Conservation (phyloP, 1,140 invertebrate genomes). For the Sminthurides bifidus region DNA sequence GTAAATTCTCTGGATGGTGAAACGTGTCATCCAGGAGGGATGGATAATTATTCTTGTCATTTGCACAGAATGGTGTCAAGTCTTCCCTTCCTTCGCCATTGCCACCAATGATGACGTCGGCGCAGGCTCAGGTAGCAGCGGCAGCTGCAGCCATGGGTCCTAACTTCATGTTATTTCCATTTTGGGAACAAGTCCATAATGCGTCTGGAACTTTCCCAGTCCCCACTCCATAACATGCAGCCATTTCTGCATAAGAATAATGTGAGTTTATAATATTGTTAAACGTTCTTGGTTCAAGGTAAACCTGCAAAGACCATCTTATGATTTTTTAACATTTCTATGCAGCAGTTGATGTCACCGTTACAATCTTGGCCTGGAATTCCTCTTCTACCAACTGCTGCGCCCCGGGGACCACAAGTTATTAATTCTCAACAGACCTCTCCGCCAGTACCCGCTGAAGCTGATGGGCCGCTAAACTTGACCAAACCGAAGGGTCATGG, state of each 20-base stretch:
- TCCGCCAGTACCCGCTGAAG: slow-evolving; percentile 43
- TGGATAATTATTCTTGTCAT: neutral
- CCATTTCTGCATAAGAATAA: slow-evolving; percentile 33
- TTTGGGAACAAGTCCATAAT: slow-evolving; percentile 42
- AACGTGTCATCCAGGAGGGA: too few species aligned
- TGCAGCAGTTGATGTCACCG: slow-evolving; percentile 22
- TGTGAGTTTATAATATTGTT: slow-evolving; percentile 30
- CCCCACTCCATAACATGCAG: slow-evolving; percentile 37
- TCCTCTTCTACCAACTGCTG: slow-evolving; percentile 26
- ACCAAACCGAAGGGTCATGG: slow-evolving; percentile 63
- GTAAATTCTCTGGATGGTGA: neutral
- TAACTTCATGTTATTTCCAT: slow-evolving; percentile 48
- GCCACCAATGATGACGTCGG: slow-evolving; percentile 33
- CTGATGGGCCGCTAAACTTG: slow-evolving; percentile 74
- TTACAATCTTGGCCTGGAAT: slow-evolving; percentile 24
- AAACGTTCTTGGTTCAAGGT: slow-evolving; percentile 18
- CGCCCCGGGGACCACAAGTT: slow-evolving; percentile 40
- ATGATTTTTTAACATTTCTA: slow-evolving; percentile 1
- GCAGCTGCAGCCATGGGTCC: slow-evolving; percentile 38
- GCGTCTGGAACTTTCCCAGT: slow-evolving; percentile 36
- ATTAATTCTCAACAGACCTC: slow-evolving; percentile 35
- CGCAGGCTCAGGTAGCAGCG: slow-evolving; percentile 44
- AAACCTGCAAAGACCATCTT: neutral
- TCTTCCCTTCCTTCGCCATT: slow-evolving; percentile 32
- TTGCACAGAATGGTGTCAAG: slow-evolving; percentile 30